Evolutionary conservation across 2,888 invertebrate genomes (phyloP), one percentile per base, ranked within the genome.

Genomic region (Stenchaetothrips biformis): DNA sequence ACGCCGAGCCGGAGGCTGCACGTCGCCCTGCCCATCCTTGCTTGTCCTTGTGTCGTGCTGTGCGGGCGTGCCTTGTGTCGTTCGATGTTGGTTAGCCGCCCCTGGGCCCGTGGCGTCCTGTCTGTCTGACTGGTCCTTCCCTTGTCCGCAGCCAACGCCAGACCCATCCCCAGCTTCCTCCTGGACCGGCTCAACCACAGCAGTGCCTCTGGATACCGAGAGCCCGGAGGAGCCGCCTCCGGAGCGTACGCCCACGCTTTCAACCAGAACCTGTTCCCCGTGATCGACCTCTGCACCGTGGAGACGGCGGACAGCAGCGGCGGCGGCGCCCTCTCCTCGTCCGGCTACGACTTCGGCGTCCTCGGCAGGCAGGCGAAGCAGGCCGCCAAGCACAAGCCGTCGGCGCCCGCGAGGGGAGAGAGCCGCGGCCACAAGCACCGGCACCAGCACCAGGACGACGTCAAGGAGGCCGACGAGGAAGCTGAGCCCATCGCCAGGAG

Each of bases 161-260:
- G 86, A 83, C 87, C 88, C 80, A 86, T 88, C 82, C 88, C 88
- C 78, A 86, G 87, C 77, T 85, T 87, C 83, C 84, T 88, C 84
- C 83, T 86, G 82, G 87, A 87, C 49, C 78, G 79, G 78, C 62
- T 80, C 80, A 80, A 78, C 80, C 13, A 79, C 81, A 49, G 84
- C 84, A 81, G 49, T 85, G 84, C 80, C 86, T 85, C 16, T 85
- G 83, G 81, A 84, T 86, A 84, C 85, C 84, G 84, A 84, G 83
- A 80, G 84, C 84, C 83, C 80, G 48, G 80, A 80, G 80, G 80
- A 62, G 79, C 79, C 59, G 81, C 53, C 81, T 48, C 62, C 62
- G 79, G 78, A 77, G 27, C 49, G 49, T 80, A 77, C 67, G 78
- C 49, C 21, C 78, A 79, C 77, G 79, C 77, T 48, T 79, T 81